Percentiles rank a stretch among this genome's conserved stretches.
phyloP scores from a whole-genome alignment of 53 echinoderm and acorn worm genomes.

The Crossaster papposus region DNA sequence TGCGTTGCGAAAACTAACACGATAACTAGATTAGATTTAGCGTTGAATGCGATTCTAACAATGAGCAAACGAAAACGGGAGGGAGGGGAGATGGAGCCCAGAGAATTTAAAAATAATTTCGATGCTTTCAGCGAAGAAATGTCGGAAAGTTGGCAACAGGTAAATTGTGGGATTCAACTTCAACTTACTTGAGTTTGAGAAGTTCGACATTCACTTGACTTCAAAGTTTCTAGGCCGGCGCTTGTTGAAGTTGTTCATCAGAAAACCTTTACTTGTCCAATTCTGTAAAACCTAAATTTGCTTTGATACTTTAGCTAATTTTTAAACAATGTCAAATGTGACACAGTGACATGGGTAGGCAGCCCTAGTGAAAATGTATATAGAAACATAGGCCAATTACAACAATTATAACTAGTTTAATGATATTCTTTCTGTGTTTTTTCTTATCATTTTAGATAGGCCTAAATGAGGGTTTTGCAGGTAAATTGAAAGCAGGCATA shows the following conservation, averaged over 20 bases:
- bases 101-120: constrained; percentile 56
- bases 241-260: too few relatives aligned
- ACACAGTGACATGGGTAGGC: too few relatives aligned
- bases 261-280: neutral
- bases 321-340: too few relatives aligned
- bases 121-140: constrained; percentile 34
- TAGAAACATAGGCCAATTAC: too few relatives aligned
- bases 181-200: too few relatives aligned
- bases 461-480: constrained; percentile 25
- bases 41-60: neutral
- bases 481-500: constrained; percentile 41
- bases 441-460: constrained; percentile 36
- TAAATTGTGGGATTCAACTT: too few relatives aligned
- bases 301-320: neutral
- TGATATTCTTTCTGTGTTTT: neutral
- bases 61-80: constrained; percentile 63
- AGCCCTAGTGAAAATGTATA: too few relatives aligned
- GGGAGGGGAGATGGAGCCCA: constrained; percentile 38
- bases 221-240: too few relatives aligned
- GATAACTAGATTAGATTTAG: too few relatives aligned
- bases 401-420: too few relatives aligned
- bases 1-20: neutral
- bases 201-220: too few relatives aligned
- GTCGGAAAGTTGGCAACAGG: constrained; percentile 29
- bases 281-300: neutral